Evolutionary conservation across 2,113 vertebrate species (phyloP), one percentile per base, ranked within the genome.

Genomic region (Excalfactoria chinensis): DNA sequence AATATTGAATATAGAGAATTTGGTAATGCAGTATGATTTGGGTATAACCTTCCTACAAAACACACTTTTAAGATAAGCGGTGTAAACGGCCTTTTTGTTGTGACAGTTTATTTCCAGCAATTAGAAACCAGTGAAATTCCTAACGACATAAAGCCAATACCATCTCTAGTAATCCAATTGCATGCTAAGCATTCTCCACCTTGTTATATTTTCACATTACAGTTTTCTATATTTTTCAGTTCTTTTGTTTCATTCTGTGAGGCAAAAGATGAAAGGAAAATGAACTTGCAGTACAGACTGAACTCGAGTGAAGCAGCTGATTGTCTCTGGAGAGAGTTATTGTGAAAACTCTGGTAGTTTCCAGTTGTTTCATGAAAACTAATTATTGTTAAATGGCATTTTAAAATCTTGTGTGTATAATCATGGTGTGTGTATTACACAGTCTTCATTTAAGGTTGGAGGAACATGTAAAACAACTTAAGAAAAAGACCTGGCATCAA

Each of bases 361-460:
- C 96, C 95, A 95, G 84, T 96, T 97, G 92, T 93, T 96, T 92
- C 68, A 73, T 83, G 59, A 89, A 95, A 97, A 97, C 94, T 93
- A 97, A 96, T 97, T 95, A 93, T 93, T 96, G 88, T 56, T 91
- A 93, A 96, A 95, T 94, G 95, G 87, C 78, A 84, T 71, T 96
- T 93, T 32, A 72, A 94, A 96, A 94, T 86, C 77, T 94, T 92
- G 55, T 60, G 88, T 95, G 86, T n/a, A 46, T 84, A 81, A 92
- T 95, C 58, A 60, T 56, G 37, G 76, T 72, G 8, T 26, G 19
- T 40, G 17, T 40, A 77, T 67, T 55, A 88, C 59, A 37, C 69
- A 89, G 67, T 56, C 49, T 91, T 88, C 35, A 95, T 90, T 95
- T 93, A 97, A 85, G 67, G 63, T 87, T 93, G 70, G 60, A 91